Conservation (phyloP, 2,888 invertebrate species). For the Apamea monoglypha region DNA sequence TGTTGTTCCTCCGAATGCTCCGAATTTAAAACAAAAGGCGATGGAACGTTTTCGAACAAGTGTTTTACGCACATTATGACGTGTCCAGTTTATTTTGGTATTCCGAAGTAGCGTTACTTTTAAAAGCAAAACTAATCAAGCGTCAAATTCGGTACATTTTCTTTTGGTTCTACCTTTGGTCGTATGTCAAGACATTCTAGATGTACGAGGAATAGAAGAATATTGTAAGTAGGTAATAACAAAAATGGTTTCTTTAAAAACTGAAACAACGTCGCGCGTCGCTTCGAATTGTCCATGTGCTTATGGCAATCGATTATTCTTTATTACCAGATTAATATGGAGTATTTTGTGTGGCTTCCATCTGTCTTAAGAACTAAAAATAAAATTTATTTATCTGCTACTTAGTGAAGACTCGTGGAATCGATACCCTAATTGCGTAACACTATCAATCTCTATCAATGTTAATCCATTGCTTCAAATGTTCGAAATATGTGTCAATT, state of each 20-base stretch:
- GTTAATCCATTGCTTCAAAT: too few species aligned
- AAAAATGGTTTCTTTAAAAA: neutral
- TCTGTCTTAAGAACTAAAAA: neutral
- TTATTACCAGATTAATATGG: neutral
- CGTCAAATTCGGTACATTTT: neutral
- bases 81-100: slow-evolving; percentile 8
- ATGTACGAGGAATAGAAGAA: too few species aligned
- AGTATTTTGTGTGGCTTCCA: neutral
- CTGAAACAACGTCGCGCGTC: too few species aligned
- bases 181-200: slow-evolving; percentile 1
- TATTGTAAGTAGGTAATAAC: neutral
- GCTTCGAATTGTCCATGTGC: neutral
- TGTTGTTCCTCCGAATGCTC: neutral
- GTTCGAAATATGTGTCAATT: too few species aligned
- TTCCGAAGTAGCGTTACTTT: neutral
- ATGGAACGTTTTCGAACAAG: slow-evolving; percentile 20
- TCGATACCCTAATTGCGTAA: too few species aligned
- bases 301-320: neutral
- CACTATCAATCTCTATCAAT: too few species aligned
- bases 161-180: neutral
- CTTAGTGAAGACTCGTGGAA: neutral
- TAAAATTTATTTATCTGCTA: neutral
- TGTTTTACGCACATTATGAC: slow-evolving; percentile 9
- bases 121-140: neutral
- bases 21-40: slow-evolving; percentile 21